phyloP scores from a whole-genome alignment of 2,113 vertebrate species.

The Elanoides forficatus region DNA sequence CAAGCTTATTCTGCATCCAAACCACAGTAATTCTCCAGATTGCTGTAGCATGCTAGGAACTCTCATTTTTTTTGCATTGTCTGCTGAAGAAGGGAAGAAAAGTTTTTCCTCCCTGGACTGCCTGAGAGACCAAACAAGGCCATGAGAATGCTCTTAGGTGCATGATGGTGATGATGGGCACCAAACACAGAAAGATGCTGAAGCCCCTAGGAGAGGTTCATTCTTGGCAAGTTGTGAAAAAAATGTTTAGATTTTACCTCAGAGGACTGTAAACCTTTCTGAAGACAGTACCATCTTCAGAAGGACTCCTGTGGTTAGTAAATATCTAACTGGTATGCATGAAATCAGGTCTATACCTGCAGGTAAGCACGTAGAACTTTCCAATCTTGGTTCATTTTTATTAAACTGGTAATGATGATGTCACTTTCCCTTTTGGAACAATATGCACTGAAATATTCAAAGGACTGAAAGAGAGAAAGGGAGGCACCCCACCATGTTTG shows the following conservation, averaged over 20 bases:
- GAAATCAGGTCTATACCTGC: constrained; percentile 2
- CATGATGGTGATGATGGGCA: background rate
- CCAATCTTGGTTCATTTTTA: background rate
- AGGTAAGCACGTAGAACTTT: background rate
- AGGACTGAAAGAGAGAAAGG: background rate
- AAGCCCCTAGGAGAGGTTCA: background rate
- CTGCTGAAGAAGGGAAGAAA: background rate
- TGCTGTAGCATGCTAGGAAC: background rate
- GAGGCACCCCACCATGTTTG: background rate
- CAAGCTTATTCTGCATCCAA: background rate
- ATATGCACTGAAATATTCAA: background rate
- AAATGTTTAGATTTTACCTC: background rate
- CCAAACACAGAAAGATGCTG: background rate
- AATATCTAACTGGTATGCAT: background rate
- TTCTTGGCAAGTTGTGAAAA: background rate
- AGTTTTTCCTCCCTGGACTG: background rate
- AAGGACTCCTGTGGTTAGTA: background rate
- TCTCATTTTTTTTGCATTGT: background rate
- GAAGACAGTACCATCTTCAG: background rate
- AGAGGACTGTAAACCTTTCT: background rate
- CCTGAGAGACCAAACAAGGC: background rate
- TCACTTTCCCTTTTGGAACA: background rate
- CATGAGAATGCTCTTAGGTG: background rate
- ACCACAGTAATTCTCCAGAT: background rate
- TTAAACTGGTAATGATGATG: background rate